These are phyloP conservation scores for Merluccius polli DNA, from an alignment of 2,797 vertebrate genomes.

Conservation along the genomic window DNA sequence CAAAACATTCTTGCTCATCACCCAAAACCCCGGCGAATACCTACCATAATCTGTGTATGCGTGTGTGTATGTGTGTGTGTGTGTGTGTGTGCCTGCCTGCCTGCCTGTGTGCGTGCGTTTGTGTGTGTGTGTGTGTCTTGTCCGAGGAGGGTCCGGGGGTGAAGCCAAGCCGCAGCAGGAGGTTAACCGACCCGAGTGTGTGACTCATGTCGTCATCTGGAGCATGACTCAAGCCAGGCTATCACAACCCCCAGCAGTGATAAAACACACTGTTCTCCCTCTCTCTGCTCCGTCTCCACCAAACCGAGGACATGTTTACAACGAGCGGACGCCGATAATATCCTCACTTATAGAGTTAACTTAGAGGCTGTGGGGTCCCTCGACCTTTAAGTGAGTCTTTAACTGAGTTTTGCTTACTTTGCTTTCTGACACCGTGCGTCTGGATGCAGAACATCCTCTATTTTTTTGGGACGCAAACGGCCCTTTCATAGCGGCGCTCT, in stretches of 20 bases:
- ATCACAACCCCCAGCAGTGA: too few relatives aligned
- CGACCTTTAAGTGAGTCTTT: too few relatives aligned
- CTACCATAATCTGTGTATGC: constrained; percentile 23
- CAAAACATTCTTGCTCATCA: constrained; percentile 61
- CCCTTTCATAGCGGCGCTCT: too few relatives aligned
- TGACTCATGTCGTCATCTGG: not conserved
- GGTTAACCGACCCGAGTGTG: not conserved
- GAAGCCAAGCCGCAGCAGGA: too few relatives aligned
- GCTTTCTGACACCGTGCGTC: too few relatives aligned
- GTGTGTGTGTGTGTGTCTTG: not conserved
- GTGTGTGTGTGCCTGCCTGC: constrained; percentile 33
- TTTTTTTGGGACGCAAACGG: too few relatives aligned
- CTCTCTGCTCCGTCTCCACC: too few relatives aligned
- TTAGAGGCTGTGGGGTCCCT: too few relatives aligned
- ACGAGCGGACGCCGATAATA: not conserved
- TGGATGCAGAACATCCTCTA: too few relatives aligned
- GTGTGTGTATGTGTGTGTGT: constrained; percentile 38
- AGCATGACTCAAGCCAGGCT: not conserved
- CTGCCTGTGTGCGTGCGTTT: constrained; percentile 25
- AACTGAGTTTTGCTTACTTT: too few relatives aligned
- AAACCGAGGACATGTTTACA: not conserved
- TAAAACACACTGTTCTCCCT: too few relatives aligned
- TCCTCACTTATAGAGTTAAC: not conserved
- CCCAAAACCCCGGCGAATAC: constrained; percentile 48
- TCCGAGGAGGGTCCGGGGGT: not conserved